Conservation (phyloP, 2,797 vertebrate genomes). For the Microhierax caerulescens region DNA sequence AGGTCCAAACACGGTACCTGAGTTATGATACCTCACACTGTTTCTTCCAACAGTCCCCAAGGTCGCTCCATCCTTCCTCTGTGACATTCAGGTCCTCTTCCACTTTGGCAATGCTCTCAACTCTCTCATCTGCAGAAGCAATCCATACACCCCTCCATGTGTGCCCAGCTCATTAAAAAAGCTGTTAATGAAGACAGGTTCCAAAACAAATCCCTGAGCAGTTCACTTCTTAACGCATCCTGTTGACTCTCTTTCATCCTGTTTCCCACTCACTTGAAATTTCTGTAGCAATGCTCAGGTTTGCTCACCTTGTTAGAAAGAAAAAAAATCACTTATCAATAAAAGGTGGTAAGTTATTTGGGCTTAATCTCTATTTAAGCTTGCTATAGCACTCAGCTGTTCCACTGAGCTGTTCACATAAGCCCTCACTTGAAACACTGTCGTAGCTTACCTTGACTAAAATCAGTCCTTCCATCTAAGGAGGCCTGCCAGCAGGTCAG, state of each 20-base stretch:
- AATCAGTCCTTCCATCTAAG: neutral
- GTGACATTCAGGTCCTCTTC: neutral
- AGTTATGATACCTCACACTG: neutral
- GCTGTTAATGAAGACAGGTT: neutral
- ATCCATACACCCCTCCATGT: neutral
- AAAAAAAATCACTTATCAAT: neutral
- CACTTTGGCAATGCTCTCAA: neutral
- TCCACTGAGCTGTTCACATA: neutral
- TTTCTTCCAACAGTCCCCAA: neutral
- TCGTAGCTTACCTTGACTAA: neutral
- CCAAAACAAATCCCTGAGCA: neutral
- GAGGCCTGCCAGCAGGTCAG: neutral
- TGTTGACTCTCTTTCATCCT: neutral
- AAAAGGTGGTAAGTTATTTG: neutral
- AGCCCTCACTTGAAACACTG: neutral
- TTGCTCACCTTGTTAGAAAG: neutral
- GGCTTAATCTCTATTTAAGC: neutral
- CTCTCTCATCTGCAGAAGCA: neutral
- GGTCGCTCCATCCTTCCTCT: neutral
- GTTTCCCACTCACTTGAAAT: neutral
- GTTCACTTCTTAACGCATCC: neutral
- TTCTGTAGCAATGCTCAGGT: neutral
- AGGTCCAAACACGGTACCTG: neutral
- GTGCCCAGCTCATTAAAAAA: neutral
- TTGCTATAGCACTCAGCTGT: neutral